Conservation (phyloP, 2,888 invertebrate species). For the Cephus pygmeus region DNA sequence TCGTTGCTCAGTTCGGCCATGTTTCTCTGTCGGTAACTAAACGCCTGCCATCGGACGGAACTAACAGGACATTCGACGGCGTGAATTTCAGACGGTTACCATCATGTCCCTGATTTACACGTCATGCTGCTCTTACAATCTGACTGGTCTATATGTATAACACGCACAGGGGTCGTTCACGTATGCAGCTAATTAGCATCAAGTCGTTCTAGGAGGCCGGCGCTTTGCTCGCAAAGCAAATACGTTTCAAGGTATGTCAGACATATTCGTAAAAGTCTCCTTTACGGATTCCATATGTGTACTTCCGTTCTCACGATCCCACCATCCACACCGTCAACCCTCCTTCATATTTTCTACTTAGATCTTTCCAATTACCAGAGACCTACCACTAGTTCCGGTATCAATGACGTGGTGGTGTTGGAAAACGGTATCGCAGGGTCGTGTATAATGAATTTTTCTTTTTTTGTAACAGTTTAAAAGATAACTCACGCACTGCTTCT, state of each 20-base stretch:
- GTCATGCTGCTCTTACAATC: neutral
- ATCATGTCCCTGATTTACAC: neutral
- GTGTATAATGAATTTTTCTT: neutral
- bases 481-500: neutral
- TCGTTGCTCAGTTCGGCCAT: neutral
- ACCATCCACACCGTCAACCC: slow-evolving; percentile 8
- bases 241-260: slow-evolving; percentile 37
- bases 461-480: neutral
- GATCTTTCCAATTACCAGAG: neutral
- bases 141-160: neutral
- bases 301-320: neutral
- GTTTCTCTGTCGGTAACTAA: neutral
- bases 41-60: neutral
- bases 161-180: neutral
- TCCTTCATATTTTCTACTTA: neutral
- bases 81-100: neutral
- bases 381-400: neutral
- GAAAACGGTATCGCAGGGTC: neutral
- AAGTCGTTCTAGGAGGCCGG: slow-evolving; percentile 44
- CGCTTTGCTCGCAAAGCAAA: slow-evolving; percentile 44
- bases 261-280: slow-evolving; percentile 13
- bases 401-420: neutral
- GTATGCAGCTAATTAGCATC: slow-evolving; percentile 48
- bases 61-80: neutral
- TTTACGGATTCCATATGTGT: neutral